Base-by-base conservation (phyloP, 2,797 vertebrate genomes). In the Phylloscopus collybita region DNA sequence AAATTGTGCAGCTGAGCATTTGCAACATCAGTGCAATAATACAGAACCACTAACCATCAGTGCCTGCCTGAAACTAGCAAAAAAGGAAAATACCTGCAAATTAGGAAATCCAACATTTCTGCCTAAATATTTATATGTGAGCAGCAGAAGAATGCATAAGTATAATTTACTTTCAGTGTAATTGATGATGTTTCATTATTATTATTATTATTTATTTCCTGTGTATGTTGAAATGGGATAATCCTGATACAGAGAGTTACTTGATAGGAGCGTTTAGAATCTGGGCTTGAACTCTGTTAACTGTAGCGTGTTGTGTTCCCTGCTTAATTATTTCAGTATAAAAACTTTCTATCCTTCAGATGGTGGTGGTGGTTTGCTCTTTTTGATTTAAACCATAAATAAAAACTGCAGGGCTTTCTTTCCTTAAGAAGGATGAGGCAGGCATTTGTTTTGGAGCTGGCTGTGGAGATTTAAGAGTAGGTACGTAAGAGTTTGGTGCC, bases 371-470 rank as follows among this genome's bases (percentile, higher is more conserved):
- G 20, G 10, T 62, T 75, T 79, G n/a, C n/a, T 54, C n/a, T 60
- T 72, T 23, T 44, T 30, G 16, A 57, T 79, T 81, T 51, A 64
- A 80, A 80, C 11, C n/a, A 0, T 19, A 36, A 40, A 16, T 23
- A 47, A 53, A 84, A 81, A 45, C 49, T 26, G 29, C 44, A 42
- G 11, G n/a, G 16, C 8, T 72, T 83, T 7, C 18, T 78, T 66
- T 60, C 26, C 26, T 34, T 49, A 23, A 11, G 47, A 44, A 56
- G 44, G 66, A 27, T 7, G 42, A 49, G 44, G 22, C 34, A 56
- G 29, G 44, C 20, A 10, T 94, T 96, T 92, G 69, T 92, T 91
- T 84, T 88, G 88, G 93, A 96, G 75, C 73, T 91, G 90, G 85
- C 92, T 91, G 76, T 64, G 72, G 26, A 81, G 92, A 87, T 76